A percentile compares a stretch with the other conserved stretches of the same genome.
Evolutionary conservation across 2,797 vertebrate species (phyloP).

Genomic region (Argentina silus): DNA sequence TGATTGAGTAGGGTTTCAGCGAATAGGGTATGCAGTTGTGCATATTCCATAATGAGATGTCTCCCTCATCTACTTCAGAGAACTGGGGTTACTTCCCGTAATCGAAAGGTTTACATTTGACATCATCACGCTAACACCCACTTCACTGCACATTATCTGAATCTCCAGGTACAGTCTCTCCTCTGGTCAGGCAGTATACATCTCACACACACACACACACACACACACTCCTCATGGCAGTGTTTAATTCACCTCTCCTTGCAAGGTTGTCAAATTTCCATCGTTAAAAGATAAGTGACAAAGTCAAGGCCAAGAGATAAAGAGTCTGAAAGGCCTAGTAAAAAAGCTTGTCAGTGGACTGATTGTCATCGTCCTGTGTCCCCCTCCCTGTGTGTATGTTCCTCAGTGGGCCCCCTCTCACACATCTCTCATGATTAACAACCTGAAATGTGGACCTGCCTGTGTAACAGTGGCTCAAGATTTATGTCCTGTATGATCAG

Average conservation of each 20-base stretch:
- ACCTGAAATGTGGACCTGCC: background rate
- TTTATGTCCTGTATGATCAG: background rate
- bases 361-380: background rate
- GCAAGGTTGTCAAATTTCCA: conserved; percentile 4
- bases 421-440: background rate
- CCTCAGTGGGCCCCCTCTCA: too few relatives aligned
- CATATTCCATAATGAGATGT: too few relatives aligned
- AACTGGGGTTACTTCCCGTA: too few relatives aligned
- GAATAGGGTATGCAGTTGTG: too few relatives aligned
- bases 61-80: too few relatives aligned
- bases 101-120: too few relatives aligned
- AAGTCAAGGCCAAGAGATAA: background rate
- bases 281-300: conserved; percentile 7
- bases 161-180: background rate
- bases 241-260: background rate
- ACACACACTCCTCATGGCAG: background rate
- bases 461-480: background rate
- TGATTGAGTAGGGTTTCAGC: too few relatives aligned
- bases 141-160: too few relatives aligned
- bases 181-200: background rate
- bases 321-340: background rate
- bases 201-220: background rate
- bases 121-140: too few relatives aligned
- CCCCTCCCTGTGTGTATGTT: background rate
- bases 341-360: conserved; percentile 8